These are phyloP conservation scores for Hylaeus volcanicus DNA, from an alignment of 1,140 invertebrate species.

Conservation along the genomic window DNA sequence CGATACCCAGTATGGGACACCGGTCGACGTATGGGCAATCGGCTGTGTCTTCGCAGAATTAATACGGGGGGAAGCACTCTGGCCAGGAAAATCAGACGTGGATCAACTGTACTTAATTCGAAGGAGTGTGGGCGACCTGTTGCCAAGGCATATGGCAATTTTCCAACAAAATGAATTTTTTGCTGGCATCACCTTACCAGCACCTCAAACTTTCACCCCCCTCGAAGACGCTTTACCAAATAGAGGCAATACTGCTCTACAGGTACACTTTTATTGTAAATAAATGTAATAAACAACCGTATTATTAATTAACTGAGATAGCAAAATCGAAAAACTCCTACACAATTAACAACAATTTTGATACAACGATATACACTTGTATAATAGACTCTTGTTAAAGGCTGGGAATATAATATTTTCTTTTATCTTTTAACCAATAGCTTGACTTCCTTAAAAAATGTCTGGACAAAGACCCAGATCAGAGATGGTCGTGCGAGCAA, in stretches of 20 bases:
- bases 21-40: slow-evolving; percentile 98
- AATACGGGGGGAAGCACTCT: slow-evolving; percentile 95
- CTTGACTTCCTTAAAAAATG: slow-evolving; percentile 97
- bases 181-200: slow-evolving; percentile 93
- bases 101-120: slow-evolving; percentile 98
- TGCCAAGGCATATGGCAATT: slow-evolving; percentile 96
- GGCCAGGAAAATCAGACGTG: slow-evolving; percentile 99
- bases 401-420: no score
- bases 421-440: slow-evolving; percentile 45
- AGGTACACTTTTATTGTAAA: slow-evolving; percentile 55
- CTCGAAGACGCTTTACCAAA: slow-evolving; percentile 92
- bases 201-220: slow-evolving; percentile 92
- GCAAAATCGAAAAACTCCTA: no score
- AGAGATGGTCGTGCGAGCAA: slow-evolving; percentile 95
- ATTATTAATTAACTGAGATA: no score
- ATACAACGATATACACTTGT: no score
- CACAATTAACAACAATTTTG: no score
- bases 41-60: slow-evolving; percentile 98
- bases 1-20: slow-evolving; percentile 97
- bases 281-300: no score
- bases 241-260: slow-evolving; percentile 82
- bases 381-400: no score
- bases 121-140: slow-evolving; percentile 93
- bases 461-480: slow-evolving; percentile 95
- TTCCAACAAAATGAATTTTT: slow-evolving; percentile 98